Percentiles rank a stretch among this genome's conserved stretches.
Evolutionary conservation across 2,113 vertebrate species (phyloP).

Genomic region (Geothlypis trichas): DNA sequence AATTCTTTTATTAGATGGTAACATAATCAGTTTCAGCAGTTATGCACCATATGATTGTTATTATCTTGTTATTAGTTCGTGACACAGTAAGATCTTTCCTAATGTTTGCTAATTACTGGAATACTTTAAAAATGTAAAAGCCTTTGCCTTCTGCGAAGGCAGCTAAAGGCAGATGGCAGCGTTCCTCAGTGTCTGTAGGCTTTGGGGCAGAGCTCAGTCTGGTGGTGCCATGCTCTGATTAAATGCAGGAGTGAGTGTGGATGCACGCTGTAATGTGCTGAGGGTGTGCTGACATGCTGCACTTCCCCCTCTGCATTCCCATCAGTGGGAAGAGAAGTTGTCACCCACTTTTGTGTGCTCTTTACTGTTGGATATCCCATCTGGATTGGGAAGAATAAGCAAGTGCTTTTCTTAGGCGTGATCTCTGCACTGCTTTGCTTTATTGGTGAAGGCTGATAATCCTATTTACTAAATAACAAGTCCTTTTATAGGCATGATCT

Average conservation of each 20-base stretch:
- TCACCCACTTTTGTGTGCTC: not conserved
- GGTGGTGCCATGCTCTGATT: not conserved
- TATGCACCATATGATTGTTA: conserved; percentile 37
- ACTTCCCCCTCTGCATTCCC: not conserved
- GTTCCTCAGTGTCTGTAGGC: not conserved
- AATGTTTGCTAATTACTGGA: conserved; percentile 18
- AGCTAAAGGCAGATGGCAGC: not conserved
- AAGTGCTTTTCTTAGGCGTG: accelerated
- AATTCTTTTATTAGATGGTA: conserved; percentile 42
- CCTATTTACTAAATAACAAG: not conserved
- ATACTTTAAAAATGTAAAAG: not conserved
- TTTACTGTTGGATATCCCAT: not conserved
- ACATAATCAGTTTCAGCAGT: conserved; percentile 7
- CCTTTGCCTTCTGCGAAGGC: not conserved
- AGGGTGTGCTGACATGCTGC: not conserved
- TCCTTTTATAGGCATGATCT: not conserved
- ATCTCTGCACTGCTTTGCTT: not conserved
- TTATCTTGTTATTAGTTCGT: conserved; percentile 42
- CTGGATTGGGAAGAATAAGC: not conserved
- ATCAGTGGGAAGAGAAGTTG: not conserved
- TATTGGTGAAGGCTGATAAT: not conserved
- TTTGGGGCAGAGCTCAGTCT: not conserved
- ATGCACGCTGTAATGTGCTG: not conserved
- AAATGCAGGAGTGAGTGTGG: not conserved
- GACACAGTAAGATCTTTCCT: conserved; percentile 12